Evolutionary conservation across 2,113 vertebrate genomes (phyloP), one percentile per base, ranked within the genome.

Genomic region (Excalfactoria chinensis): DNA sequence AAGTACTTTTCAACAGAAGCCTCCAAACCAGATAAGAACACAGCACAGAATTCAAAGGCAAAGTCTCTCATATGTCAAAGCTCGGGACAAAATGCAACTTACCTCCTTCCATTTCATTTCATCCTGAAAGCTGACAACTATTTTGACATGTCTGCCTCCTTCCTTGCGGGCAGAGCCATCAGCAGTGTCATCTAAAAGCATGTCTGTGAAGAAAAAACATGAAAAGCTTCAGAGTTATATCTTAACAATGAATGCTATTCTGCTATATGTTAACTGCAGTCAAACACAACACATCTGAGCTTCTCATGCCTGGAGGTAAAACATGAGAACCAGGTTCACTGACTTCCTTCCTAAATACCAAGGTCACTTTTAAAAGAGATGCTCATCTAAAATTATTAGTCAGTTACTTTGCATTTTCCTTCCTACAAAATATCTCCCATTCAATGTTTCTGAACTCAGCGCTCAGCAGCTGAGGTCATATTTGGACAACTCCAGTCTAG

Each of bases 141-240:
- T 98, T 97, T 98, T 99, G 91, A 99, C 99, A 3, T 98, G 98
- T 66, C 99, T 98, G 70, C 99, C 98, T 90, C 99, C 98, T 89
- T 99, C 99, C 84, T 99, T 99, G 88, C 98, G 98, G 74, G 98
- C 93, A 84, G 97, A 98, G 75, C 98, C 98, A 64, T 99, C 99
- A 43, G 98, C 98, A 35, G 98, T 96, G 95, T 99, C 99, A 91
- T 99, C 99, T 93, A 99, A 96, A 92, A 99, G 97, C 98, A 99
- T 99, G 97, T 99, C 99, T 99, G 97, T 58, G 88, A 94, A 94
- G 70, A 94, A 75, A 93, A 96, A 96, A 96, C 93, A 97, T 84
- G 96, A 90, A 86, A 85, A 93, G 55, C 90, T 86, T 97, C 81
- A 92, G 86, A 97, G 93, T 88, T 95, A 90, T 77, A 59, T 44